Evolutionary conservation across 2,888 invertebrate genomes (phyloP).

Genomic region (Sesia bembeciformis): DNA sequence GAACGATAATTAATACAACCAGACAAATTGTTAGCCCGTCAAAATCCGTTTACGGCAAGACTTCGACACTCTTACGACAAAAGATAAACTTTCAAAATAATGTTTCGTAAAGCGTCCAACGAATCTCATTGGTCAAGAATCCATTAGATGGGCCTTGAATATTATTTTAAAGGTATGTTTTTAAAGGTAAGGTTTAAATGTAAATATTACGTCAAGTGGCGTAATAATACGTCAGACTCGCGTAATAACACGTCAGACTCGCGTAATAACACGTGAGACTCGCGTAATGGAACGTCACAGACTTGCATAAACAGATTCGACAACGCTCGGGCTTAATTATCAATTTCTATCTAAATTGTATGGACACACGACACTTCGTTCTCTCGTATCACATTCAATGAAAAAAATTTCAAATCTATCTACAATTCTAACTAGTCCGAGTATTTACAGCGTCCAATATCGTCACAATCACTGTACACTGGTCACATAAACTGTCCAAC

Average conservation of each 20-base stretch:
- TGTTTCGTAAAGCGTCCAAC: no score
- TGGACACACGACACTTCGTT: conserved; percentile 35
- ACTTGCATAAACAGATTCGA: neutral
- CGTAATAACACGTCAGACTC: neutral
- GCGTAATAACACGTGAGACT: neutral
- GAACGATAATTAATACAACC: conserved; percentile 43
- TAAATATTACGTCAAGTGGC: no score
- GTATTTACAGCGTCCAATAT: conserved; percentile 35
- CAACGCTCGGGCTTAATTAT: neutral
- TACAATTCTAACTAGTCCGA: conserved; percentile 51
- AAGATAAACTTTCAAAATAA: no score
- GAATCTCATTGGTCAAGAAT: no score
- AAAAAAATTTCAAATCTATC: conserved; percentile 54
- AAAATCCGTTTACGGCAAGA: no score
- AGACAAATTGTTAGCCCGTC: conserved; percentile 6
- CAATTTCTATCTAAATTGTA: conserved; percentile 26
- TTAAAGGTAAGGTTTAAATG: no score
- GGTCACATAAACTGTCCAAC: neutral
- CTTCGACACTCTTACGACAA: no score
- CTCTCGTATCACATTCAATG: conserved; percentile 54
- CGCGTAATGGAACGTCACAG: neutral
- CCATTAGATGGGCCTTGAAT: no score
- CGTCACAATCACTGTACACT: neutral
- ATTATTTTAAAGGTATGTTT: no score
- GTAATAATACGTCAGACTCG: neutral